Evolutionary conservation across 2,888 invertebrate genomes (phyloP).

Genomic region (Notodonta dromedarius): DNA sequence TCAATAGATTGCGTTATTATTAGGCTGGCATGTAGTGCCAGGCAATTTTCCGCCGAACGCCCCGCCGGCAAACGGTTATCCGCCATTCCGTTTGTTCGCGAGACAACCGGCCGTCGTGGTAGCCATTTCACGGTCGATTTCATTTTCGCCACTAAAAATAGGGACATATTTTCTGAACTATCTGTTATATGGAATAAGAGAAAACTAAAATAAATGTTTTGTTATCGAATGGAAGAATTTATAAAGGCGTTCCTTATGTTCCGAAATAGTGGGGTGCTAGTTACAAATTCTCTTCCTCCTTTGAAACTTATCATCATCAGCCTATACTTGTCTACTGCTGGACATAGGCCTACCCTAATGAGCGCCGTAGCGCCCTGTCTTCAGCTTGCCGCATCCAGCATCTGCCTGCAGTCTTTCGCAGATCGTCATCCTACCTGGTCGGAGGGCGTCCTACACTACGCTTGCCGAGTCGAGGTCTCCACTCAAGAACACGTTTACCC

Average conservation of each 20-base stretch:
- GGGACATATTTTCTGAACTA: conserved; percentile 55
- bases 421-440: too few relatives aligned
- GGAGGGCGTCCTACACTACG: too few relatives aligned
- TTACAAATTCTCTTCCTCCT: background rate
- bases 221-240: conserved; percentile 17
- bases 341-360: too few relatives aligned
- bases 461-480: too few relatives aligned
- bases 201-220: conserved; percentile 40
- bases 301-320: too few relatives aligned
- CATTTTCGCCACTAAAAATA: conserved; percentile 69
- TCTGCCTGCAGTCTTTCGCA: too few relatives aligned
- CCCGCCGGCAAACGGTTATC: conserved; percentile 53
- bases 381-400: too few relatives aligned
- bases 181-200: conserved; percentile 52
- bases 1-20: conserved; percentile 46
- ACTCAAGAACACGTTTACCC: too few relatives aligned
- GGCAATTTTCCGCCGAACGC: conserved; percentile 79
- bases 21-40: conserved; percentile 47
- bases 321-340: too few relatives aligned
- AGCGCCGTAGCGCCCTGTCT: too few relatives aligned
- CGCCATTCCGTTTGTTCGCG: conserved; percentile 76
- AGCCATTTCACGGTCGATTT: conserved; percentile 82
- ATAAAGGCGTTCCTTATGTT: background rate
- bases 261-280: background rate
- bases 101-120: conserved; percentile 75